Base-by-base conservation (phyloP, 37 sponge, comb jelly and placozoan species). In the Beroe forskalii region DNA sequence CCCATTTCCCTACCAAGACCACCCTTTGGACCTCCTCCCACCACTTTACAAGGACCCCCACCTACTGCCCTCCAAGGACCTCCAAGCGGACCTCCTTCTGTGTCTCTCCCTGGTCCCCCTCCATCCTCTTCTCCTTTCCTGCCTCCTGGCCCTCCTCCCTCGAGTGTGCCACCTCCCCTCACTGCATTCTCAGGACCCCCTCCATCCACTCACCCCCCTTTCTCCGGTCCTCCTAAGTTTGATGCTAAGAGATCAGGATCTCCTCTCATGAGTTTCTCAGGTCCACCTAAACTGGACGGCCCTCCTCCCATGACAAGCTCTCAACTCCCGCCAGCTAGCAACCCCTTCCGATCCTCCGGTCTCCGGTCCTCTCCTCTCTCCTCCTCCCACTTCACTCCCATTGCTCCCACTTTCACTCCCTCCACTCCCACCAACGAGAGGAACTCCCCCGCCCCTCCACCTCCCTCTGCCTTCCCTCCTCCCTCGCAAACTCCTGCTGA, bases 21-120 rank as follows among this genome's bases (percentile, higher is more conserved):
- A 35, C 72, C 39, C 32, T 36, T 36, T 36, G 72, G 72, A 69
- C 72, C 72, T 69, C 66, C 66, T 22, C 72, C 35, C 12, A 19
- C 35, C 27, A 19, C 72, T 4, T 32, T 69, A 4, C 12, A 0
- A 14, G 72, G 72, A 69, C 72, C 33, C 32, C 36, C 72, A 2
- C 39, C 72, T 20, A 27, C 32, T 17, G n/a, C n/a, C n/a, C 33
- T 27, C 2, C 33, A 19, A 33, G 37, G 37, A 19, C 72, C 72
- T 69, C 72, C 72, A 2, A 19, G 9, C 9, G 72, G 38, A 3
- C 72, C 72, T 33, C 72, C 72, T 35, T 36, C 39, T 14, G 39
- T 37, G 12, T 69, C 55, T 17, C 12, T 48, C 12, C 12, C 32
- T 69, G 72, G 72, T 33, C 66, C 66, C 4, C 66, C 66, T 22